phyloP scores from a whole-genome alignment of 2,888 invertebrate genomes.

The Drosophila infuscata region DNA sequence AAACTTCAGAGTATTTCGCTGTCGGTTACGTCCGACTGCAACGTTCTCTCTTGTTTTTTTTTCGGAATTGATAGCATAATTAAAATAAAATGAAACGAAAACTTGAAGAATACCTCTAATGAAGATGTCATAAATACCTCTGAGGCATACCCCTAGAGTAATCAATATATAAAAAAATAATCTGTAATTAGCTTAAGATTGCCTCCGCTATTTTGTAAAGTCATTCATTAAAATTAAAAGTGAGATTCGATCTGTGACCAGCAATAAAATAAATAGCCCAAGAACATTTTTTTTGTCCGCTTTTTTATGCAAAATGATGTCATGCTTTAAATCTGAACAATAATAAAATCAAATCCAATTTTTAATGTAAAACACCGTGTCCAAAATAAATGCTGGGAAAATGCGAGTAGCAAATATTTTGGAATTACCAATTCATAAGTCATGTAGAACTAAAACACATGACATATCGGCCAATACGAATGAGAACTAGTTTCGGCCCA shows the following conservation, averaged over 20 bases:
- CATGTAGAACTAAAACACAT: slow-evolving; percentile 5
- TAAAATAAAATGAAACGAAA: background rate
- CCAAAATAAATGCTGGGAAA: slow-evolving; percentile 32
- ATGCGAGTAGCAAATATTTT: background rate
- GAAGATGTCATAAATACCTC: too few relatives aligned
- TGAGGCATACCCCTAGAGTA: background rate
- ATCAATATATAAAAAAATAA: background rate
- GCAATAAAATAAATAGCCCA: background rate
- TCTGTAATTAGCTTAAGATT: background rate
- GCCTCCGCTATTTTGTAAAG: background rate
- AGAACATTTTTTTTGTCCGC: slow-evolving; percentile 7
- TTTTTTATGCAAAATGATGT: slow-evolving; percentile 35
- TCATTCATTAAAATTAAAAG: slow-evolving; percentile 1
- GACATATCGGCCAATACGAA: slow-evolving; percentile 34
- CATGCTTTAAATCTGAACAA: slow-evolving; percentile 16
- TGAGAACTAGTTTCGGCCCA: slow-evolving; percentile 53
- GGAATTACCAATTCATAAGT: slow-evolving; percentile 9
- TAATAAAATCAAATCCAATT: slow-evolving; percentile 2
- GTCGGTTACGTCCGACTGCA: too few relatives aligned
- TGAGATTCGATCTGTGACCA: background rate
- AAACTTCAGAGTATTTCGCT: too few relatives aligned
- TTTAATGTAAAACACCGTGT: slow-evolving; percentile 14
- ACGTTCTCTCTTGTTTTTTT: too few relatives aligned
- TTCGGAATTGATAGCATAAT: background rate
- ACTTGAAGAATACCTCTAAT: background rate